Evolutionary conservation across 1,140 invertebrate species (phyloP), one percentile per base, ranked within the genome.

Genomic region (Cotesia glomerata): DNA sequence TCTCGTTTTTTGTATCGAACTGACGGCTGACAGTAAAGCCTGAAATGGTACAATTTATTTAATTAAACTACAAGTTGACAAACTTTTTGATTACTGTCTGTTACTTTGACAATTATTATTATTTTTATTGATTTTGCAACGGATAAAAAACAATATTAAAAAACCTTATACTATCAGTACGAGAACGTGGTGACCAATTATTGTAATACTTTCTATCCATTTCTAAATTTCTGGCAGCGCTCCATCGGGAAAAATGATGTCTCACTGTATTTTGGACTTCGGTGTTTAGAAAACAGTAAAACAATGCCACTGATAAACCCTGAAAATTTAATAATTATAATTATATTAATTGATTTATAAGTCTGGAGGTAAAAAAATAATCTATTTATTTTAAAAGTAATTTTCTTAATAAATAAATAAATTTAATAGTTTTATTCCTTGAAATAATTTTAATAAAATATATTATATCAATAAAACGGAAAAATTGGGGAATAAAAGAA

Each of bases 201-300:
- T 90, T 91, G 82, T 90, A 91, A 72, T 90, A 90, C 80, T 89
- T 88, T 74, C 90, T 83, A 64, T 91, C 81, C n/a, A 88, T 91
- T 11, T 91, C 90, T 3, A 88, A 75, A 76, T 84, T 85, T 18
- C 90, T 88, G 13, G 90, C 90, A 13, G 92, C 92, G 77, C 91
- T 92, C 94, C 94, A 97, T 66, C 92, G 89, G 74, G 91, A 90
- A 71, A 94, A 90, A 80, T 95, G 94, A 86, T 96, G 93, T 63
- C 91, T 89, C 70, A 97, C 85, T 0, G 94, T 92, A 79, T 94
- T 94, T 66, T 95, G 92, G 11, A 98, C 96, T 87, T 97, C 96
- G 1, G 93, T 94, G 87, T 97, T 97, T 72, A 97, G 89, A 85
- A 97, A 97, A 86, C 96, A 97, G 87, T 96, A 97, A 84, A 97